A percentile compares a stretch with the other conserved stretches of the same genome.
Conservation (phyloP, 2,888 invertebrate genomes). For the Caenorhabditis panamensis region DNA sequence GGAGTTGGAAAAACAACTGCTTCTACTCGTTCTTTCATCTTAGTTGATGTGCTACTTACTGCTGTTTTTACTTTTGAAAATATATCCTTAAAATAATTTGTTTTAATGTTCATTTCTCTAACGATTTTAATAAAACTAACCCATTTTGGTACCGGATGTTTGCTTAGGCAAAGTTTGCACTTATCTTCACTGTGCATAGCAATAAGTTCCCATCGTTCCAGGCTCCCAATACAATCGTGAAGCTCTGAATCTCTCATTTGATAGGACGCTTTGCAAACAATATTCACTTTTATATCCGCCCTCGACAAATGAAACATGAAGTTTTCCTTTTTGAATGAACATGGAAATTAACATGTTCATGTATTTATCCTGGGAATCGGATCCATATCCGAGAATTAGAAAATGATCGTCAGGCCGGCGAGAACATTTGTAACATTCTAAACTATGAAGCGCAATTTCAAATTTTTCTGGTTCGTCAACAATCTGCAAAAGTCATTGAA, state of each 20-base stretch:
- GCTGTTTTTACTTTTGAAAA: constrained; percentile 54
- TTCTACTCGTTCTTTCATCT: constrained; percentile 60
- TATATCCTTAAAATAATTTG: constrained; percentile 33
- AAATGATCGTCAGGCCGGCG: constrained; percentile 87
- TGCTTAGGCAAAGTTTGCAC: constrained; percentile 41
- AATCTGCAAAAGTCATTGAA: constrained; percentile 85
- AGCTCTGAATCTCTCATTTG: constrained; percentile 27
- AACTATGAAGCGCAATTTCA: constrained; percentile 93
- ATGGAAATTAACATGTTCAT: constrained; percentile 98
- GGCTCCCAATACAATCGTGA: constrained; percentile 32
- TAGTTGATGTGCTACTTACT: constrained; percentile 46
- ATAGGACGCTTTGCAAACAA: not conserved
- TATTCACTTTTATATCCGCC: constrained; percentile 89
- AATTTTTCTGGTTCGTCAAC: constrained; percentile 96
- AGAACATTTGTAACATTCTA: constrained; percentile 87
- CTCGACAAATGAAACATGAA: constrained; percentile 92
- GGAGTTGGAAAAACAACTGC: constrained; percentile 51
- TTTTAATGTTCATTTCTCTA: no score
- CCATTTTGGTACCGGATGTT: constrained; percentile 37
- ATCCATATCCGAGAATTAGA: constrained; percentile 85
- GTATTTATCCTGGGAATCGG: constrained; percentile 84
- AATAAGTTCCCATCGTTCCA: constrained; percentile 48
- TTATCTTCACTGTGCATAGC: constrained; percentile 51
- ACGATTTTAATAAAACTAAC: constrained; percentile 26
- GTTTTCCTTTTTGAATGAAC: constrained; percentile 93